Base-by-base conservation (phyloP, 2,888 invertebrate genomes). In the Sylvicola cinctus region DNA sequence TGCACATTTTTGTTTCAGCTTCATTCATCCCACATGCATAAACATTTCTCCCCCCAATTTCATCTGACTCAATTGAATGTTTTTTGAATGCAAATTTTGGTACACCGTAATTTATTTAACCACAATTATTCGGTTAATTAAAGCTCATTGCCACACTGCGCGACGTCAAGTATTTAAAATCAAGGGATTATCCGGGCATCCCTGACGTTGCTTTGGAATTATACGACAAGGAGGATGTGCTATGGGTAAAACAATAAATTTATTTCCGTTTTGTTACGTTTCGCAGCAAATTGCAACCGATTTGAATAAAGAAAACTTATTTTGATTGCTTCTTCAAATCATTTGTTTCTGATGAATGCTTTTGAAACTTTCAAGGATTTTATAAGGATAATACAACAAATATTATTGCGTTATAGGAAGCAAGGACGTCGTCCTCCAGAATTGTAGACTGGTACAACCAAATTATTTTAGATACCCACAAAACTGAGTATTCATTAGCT, bases 361-460 rank as follows among this genome's bases (percentile, higher is more conserved):
- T n/a, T n/a, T n/a, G n/a, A n/a, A n/a, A n/a, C n/a, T n/a, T n/a
- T n/a, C n/a, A n/a, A n/a, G n/a, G n/a, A n/a, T n/a, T n/a, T n/a
- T n/a, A n/a, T n/a, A n/a, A n/a, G n/a, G n/a, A n/a, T 31, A 15
- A 14, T 15, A 11, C 14, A 31, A 11, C 4, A 3, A 15, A 3
- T 16, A 16, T 10, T 10, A 16, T 16, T 31, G 13, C 16, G 3
- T 15, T 13, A 15, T 30, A 31, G 31, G 16, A 31, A 15, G 16
- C 31, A 8, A 48, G 47, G 29, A 49, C 49, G 4, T 20, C 20
- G 8, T 20, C 5, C 20, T 20, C 20, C 20, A 20, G 73, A n/a
- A 68, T 74, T n/a, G 65, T 71, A 4, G 63, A 71, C 31, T 74
- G 85, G 77, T 90, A 88, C 55, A 91, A 91, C 50, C 72, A 74